Evolutionary conservation across 2,113 vertebrate species (phyloP).

Genomic region (Cyanocitta stelleri): DNA sequence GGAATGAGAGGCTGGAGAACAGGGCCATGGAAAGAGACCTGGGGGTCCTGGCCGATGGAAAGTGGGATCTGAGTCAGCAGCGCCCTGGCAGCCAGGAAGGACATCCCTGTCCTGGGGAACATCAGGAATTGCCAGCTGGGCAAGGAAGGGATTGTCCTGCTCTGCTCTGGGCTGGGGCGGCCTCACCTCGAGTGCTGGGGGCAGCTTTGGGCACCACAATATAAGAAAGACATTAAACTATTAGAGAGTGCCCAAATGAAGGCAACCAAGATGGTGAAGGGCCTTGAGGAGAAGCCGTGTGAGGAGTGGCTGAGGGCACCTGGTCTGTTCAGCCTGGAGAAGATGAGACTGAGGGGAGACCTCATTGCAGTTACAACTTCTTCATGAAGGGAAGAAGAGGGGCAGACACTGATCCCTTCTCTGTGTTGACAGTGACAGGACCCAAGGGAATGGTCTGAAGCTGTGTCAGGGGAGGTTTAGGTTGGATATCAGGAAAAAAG

Average conservation of each 20-base stretch:
- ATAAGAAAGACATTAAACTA: background rate
- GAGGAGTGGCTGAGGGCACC: background rate
- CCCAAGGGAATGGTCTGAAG: background rate
- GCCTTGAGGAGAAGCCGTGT: background rate
- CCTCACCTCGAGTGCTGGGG: background rate
- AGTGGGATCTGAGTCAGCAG: background rate
- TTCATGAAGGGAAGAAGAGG: background rate
- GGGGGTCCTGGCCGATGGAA: background rate
- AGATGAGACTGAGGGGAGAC: background rate
- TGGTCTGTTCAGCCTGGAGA: background rate
- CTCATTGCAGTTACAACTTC: background rate
- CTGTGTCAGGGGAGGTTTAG: background rate
- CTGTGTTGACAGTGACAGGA: background rate
- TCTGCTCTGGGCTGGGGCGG: background rate
- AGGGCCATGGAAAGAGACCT: background rate
- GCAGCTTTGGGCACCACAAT: background rate
- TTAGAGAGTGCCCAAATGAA: background rate
- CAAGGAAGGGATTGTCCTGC: background rate
- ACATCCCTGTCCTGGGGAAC: background rate
- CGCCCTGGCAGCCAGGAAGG: background rate
- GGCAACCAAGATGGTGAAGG: fast-evolving
- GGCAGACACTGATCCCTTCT: background rate
- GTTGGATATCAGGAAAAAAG: background rate
- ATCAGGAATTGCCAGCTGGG: background rate
- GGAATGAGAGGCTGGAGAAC: background rate